phyloP scores from a whole-genome alignment of 2,888 invertebrate species.

The Lampropteryx suffumata region DNA sequence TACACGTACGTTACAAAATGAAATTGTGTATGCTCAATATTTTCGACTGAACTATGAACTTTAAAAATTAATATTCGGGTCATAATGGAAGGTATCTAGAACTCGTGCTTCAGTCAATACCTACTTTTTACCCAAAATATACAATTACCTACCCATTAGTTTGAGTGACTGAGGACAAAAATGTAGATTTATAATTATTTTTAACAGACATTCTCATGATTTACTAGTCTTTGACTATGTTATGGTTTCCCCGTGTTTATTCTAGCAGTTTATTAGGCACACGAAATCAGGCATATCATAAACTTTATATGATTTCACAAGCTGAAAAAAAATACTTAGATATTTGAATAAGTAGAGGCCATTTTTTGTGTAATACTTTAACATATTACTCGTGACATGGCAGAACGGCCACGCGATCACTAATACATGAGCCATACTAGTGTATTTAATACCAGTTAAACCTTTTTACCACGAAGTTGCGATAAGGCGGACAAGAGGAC shows the following conservation, averaged over 20 bases:
- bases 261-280: background rate
- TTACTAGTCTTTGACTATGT: too few species aligned
- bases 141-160: background rate
- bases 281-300: conserved; percentile 29
- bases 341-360: background rate
- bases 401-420: conserved; percentile 14
- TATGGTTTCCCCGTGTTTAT: background rate
- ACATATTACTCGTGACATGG: background rate
- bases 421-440: conserved; percentile 16
- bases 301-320: conserved; percentile 15
- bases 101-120: conserved; percentile 25
- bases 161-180: background rate
- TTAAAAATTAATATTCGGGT: conserved; percentile 57
- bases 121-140: background rate
- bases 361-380: conserved; percentile 18
- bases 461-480: too few species aligned
- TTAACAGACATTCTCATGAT: too few species aligned
- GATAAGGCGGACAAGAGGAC: too few species aligned
- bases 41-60: conserved; percentile 78
- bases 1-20: conserved; percentile 41
- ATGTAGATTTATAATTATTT: background rate
- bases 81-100: conserved; percentile 25
- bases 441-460: too few species aligned
- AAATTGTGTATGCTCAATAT: conserved; percentile 73
- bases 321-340: background rate